A percentile compares a stretch with the other conserved stretches of the same genome.
Conservation (phyloP, 2,797 vertebrate genomes). For the Hybognathus amarus region DNA sequence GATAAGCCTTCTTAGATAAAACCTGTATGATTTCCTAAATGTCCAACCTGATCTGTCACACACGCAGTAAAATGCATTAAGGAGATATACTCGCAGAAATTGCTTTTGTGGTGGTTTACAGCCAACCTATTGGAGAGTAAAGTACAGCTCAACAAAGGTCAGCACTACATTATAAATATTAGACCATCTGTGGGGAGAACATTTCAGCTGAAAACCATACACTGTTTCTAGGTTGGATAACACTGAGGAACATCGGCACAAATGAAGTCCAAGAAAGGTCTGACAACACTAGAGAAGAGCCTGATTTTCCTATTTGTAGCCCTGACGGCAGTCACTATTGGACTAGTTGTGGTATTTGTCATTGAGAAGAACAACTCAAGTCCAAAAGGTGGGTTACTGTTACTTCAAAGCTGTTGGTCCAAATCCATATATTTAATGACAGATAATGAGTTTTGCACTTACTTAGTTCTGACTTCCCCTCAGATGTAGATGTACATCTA, state of each 20-base stretch:
- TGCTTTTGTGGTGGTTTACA: not conserved
- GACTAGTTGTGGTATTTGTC: slow-evolving; percentile 70
- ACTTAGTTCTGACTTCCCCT: not conserved
- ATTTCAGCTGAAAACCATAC: not conserved
- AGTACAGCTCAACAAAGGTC: slow-evolving; percentile 67
- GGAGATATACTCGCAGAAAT: slow-evolving; percentile 28
- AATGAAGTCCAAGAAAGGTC: slow-evolving; percentile 46
- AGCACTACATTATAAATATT: slow-evolving; percentile 46
- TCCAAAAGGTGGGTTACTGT: slow-evolving; percentile 66
- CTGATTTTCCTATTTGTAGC: slow-evolving; percentile 76
- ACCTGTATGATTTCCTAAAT: not conserved
- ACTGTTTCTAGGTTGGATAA: slow-evolving; percentile 49
- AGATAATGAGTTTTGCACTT: not conserved
- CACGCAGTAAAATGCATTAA: slow-evolving; percentile 10
- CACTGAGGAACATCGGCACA: slow-evolving; percentile 41
- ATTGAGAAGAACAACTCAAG: slow-evolving; percentile 50
- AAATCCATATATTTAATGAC: not conserved
- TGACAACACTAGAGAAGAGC: slow-evolving; percentile 71
- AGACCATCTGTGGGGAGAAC: not conserved
- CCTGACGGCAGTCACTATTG: slow-evolving; percentile 70
- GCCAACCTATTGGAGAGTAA: slow-evolving; percentile 57
- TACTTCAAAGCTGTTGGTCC: not conserved
- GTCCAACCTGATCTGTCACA: not conserved
- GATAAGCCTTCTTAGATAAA: slow-evolving; percentile 34
- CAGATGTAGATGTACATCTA: not conserved